phyloP scores from a whole-genome alignment of 2,797 vertebrate genomes.

The Phoxinus dragarum region DNA sequence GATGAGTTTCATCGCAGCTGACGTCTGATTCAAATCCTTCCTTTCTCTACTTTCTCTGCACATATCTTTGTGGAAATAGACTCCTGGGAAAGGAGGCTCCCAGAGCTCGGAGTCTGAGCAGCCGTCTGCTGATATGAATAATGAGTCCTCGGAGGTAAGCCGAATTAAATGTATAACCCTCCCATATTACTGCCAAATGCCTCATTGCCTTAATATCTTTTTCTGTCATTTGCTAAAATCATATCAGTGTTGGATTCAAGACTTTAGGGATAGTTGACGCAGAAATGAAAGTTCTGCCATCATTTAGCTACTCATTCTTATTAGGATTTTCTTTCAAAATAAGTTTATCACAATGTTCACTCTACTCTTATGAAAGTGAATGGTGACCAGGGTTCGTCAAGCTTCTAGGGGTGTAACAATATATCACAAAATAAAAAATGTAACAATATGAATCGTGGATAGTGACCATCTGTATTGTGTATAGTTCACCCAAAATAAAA shows the following conservation, averaged over 20 bases:
- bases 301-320: neutral
- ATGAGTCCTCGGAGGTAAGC: slow-evolving; percentile 94
- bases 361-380: neutral
- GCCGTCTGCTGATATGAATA: slow-evolving; percentile 90
- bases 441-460: no score
- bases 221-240: neutral
- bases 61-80: slow-evolving; percentile 74
- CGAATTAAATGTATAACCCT: neutral
- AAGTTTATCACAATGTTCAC: neutral
- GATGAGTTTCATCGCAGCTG: slow-evolving; percentile 37
- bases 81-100: slow-evolving; percentile 95
- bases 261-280: neutral
- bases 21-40: slow-evolving; percentile 27
- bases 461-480: no score
- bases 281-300: neutral
- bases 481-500: no score
- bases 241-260: neutral
- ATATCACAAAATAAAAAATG: no score
- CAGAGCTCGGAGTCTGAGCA: slow-evolving; percentile 94
- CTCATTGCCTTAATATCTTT: neutral
- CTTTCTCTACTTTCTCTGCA: neutral
- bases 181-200: neutral
- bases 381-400: neutral
- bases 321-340: neutral
- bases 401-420: no score